Percentiles rank a stretch among this genome's conserved stretches.
Conservation (phyloP, 2,888 invertebrate genomes). For the Pseudococcus jackbeardsleyi region DNA sequence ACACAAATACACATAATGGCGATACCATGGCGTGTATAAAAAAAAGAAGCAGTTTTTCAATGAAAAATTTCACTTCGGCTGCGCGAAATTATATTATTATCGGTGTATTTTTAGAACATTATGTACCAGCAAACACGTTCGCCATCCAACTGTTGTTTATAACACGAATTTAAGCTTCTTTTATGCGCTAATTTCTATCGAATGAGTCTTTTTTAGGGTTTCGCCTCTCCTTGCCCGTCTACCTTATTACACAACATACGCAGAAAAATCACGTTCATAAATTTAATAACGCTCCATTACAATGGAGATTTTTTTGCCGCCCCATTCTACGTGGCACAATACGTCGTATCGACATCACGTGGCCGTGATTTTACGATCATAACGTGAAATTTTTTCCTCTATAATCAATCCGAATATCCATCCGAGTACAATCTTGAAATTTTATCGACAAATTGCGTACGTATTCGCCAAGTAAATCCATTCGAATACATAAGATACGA, state of each 20-base stretch:
- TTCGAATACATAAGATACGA: neutral
- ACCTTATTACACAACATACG: neutral
- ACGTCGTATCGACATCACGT: neutral
- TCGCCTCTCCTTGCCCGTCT: neutral
- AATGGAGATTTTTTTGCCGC: conserved; percentile 10
- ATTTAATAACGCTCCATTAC: conserved; percentile 31
- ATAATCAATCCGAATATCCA: neutral
- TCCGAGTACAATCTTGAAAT: neutral
- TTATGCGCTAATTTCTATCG: conserved; percentile 48
- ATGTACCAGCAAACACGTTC: conserved; percentile 38
- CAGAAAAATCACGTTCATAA: conserved; percentile 30
- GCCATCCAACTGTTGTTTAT: conserved; percentile 25
- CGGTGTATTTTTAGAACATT: conserved; percentile 41
- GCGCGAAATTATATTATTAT: conserved; percentile 32
- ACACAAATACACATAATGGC: conserved; percentile 4
- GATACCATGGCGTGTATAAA: neutral
- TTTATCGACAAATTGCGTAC: neutral
- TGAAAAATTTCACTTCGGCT: conserved; percentile 33
- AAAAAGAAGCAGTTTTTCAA: conserved; percentile 39
- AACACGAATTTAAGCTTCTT: conserved; percentile 48
- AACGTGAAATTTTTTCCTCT: neutral
- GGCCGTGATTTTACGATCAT: conserved; percentile 13
- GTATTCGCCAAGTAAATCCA: neutral
- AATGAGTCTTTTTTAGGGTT: conserved; percentile 49
- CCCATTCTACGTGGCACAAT: conserved; percentile 6